Evolutionary conservation across 2,113 vertebrate species (phyloP), one percentile per base, ranked within the genome.

Genomic region (Heterotis niloticus): DNA sequence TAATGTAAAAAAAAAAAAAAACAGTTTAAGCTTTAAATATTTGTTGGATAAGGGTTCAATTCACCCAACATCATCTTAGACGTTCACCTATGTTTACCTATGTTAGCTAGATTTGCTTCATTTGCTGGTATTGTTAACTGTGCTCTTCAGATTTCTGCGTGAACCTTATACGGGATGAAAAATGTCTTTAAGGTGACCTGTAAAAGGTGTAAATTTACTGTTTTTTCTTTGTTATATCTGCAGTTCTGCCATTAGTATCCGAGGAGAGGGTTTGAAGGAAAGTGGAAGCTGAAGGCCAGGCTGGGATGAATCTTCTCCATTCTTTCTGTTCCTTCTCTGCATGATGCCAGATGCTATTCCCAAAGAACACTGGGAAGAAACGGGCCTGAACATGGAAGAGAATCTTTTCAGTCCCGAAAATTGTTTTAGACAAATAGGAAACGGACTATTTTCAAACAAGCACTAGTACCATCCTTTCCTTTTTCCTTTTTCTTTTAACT

Each of bases 181-280:
- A 57, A 62, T 10, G 13, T 52, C 62, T 64, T 74, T 52, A 74
- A 74, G 18, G 11, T 59, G 62, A n/a, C 57, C 10, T 59, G 13
- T 66, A 67, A 17, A 57, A 52, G 18, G 51, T 51, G 54, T 17
- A 75, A 79, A 79, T 62, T 9, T 65, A 24, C 72, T 68, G 29
- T 75, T 65, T 17, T 62, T n/a, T 69, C 54, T 75, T 75, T 64
- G 68, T 78, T 81, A 34, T 10, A 67, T 51, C 80, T 54, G 17
- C 76, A 78, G 80, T 26, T 5, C 4, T 29, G 26, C 64, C 7
- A 52, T 66, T 17, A 69, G 44, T 23, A 17, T 16, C 24, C 68
- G 64, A 64, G 54, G n/a, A 75, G 23, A 24, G 51, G n/a, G 26
- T 69, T 64, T 76, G 66, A 64, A 56, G 44, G 34, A 34, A 73